A percentile compares a stretch with the other conserved stretches of the same genome.
phyloP scores from a whole-genome alignment of 2,888 invertebrate species.

The Idaea aversata region DNA sequence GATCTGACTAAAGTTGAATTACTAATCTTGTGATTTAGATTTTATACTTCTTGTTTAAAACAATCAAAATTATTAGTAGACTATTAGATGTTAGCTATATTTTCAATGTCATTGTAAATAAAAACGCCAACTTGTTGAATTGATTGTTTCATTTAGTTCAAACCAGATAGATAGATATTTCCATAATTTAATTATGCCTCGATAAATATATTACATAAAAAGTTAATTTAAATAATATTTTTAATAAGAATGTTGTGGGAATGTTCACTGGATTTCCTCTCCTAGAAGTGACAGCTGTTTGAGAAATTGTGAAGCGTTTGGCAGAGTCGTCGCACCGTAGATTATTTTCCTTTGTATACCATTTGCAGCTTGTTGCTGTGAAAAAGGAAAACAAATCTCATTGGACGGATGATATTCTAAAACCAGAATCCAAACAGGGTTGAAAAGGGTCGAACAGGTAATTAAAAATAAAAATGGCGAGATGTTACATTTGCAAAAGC shows the following conservation, averaged over 20 bases:
- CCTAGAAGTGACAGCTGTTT: conserved; percentile 92
- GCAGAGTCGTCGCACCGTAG: conserved; percentile 96
- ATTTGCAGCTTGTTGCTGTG: conserved; percentile 83
- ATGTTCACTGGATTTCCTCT: conserved; percentile 83
- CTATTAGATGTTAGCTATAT: conserved; percentile 80
- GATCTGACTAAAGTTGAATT: conserved; percentile 70
- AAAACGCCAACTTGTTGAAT: conserved; percentile 80
- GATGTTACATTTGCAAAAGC: not conserved
- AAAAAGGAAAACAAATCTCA: conserved; percentile 28
- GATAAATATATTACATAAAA: conserved; percentile 28
- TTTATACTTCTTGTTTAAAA: conserved; percentile 81
- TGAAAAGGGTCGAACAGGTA: not conserved
- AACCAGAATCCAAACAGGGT: not conserved
- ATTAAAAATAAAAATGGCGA: not conserved
- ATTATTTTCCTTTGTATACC: conserved; percentile 90
- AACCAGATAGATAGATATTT: conserved; percentile 28
- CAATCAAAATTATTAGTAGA: conserved; percentile 78
- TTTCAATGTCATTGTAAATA: conserved; percentile 81
- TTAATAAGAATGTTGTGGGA: conserved; percentile 39
- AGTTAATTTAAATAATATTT: conserved; percentile 18
- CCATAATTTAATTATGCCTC: conserved; percentile 39
- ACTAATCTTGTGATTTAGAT: conserved; percentile 79
- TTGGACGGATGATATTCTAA: not conserved
- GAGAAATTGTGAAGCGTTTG: conserved; percentile 96
- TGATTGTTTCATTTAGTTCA: conserved; percentile 55